Conservation (phyloP, 2,113 vertebrate genomes). For the Etheostoma cragini region DNA sequence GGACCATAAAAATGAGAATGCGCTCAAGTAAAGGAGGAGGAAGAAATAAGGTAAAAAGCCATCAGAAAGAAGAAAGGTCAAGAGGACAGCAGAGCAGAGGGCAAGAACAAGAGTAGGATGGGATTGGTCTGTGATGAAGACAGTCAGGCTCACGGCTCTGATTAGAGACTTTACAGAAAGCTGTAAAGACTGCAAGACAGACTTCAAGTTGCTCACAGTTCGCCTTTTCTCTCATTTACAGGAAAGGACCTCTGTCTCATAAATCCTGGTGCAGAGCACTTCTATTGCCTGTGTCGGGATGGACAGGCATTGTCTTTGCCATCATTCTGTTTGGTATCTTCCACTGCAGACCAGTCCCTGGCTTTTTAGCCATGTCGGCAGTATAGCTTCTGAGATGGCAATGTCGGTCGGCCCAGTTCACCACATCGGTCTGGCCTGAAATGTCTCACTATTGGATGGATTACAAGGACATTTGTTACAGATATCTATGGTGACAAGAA, state of each 20-base stretch:
- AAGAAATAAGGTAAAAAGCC: slow-evolving; percentile 56
- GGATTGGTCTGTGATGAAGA: slow-evolving; percentile 63
- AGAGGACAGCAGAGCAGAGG: slow-evolving; percentile 49
- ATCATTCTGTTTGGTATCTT: slow-evolving; percentile 5
- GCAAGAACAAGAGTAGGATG: slow-evolving; percentile 37
- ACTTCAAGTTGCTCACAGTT: slow-evolving; percentile 20
- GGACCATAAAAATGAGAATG: slow-evolving; percentile 45
- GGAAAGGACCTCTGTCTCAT: slow-evolving; percentile 46
- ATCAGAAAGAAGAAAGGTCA: slow-evolving; percentile 59
- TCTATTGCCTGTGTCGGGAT: slow-evolving; percentile 22
- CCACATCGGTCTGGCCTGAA: background rate
- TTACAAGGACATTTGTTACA: background rate
- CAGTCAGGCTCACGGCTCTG: slow-evolving; percentile 37
- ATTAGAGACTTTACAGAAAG: slow-evolving; percentile 59
- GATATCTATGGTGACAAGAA: background rate
- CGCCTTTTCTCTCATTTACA: slow-evolving; percentile 29
- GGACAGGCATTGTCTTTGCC: slow-evolving; percentile 43
- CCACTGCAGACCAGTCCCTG: slow-evolving; percentile 1
- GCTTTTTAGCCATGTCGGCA: background rate
- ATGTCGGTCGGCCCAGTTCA: background rate
- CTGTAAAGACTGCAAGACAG: slow-evolving; percentile 44
- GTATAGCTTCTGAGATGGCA: background rate
- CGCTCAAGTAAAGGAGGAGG: slow-evolving; percentile 31
- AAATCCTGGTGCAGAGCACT: slow-evolving; percentile 41
- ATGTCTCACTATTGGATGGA: background rate